Conservation (phyloP, 2,888 invertebrate species). For the Cybosia mesomella region DNA sequence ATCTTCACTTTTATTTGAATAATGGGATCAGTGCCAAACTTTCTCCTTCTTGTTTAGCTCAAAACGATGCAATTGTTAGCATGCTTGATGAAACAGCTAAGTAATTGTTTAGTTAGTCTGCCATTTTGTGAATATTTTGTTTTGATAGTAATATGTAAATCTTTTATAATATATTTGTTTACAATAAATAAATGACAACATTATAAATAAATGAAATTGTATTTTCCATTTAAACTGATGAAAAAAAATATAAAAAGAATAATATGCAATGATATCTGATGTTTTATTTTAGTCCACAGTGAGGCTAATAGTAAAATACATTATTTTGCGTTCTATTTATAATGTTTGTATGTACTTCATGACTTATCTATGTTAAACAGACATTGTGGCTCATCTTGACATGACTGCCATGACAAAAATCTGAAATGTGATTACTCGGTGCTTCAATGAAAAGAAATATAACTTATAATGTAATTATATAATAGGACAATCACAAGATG, state of each 20-base stretch:
- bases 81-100: constrained; percentile 84
- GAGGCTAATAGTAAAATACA: constrained; percentile 8
- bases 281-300: constrained; percentile 71
- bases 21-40: constrained; percentile 87
- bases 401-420: not conserved
- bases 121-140: constrained; percentile 88
- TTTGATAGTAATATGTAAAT: constrained; percentile 88
- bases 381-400: not conserved
- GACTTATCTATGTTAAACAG: not conserved
- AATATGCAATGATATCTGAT: constrained; percentile 84
- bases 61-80: constrained; percentile 86
- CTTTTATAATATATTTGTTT: constrained; percentile 88
- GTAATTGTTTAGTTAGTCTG: constrained; percentile 87
- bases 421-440: not conserved
- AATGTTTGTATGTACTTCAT: not conserved
- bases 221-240: constrained; percentile 87
- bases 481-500: not conserved
- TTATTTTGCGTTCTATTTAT: not conserved
- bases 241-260: constrained; percentile 87
- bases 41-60: constrained; percentile 86
- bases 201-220: constrained; percentile 87
- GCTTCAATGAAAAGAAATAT: not conserved
- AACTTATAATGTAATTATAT: not conserved
- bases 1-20: constrained; percentile 82
- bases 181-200: constrained; percentile 87